Evolutionary conservation across 2,888 invertebrate genomes (phyloP), one percentile per base, ranked within the genome.

Genomic region (Hesperia comma): DNA sequence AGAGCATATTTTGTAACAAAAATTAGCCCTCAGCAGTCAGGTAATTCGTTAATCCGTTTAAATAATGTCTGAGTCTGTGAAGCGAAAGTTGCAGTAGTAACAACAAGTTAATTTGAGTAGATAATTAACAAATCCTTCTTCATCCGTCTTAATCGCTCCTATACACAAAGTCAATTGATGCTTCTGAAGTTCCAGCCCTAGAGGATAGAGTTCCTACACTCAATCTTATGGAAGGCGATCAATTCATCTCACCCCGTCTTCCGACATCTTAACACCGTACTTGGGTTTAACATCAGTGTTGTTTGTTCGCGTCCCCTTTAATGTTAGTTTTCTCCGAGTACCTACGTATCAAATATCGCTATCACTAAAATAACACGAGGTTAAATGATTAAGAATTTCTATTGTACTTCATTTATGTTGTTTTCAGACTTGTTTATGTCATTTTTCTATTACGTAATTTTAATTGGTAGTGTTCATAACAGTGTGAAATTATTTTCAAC

Each of bases 121-220:
- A 60, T 66, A 66, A 60, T 66, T 66, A 66, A 66, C 60, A 58
- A 60, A 66, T 66, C 58, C 54, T 66, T 66, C 66, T 60, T 53
- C 43, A 66, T 66, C 66, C 33, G 60, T 66, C 64, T 64, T 66
- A 60, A 66, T 64, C 41, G 49, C 43, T 21, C 64, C 33, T 63
- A 63, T 43, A 69, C 46, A 64, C 69, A 69, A 67, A 57, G 60
- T 19, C 54, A 58, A 61, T 63, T 55, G 53, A 56, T 32, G 61
- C 46, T 55, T 40, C 55, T 67, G 61, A 61, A 61, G 61, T 61
- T 67, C 55, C 60, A 46, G 46, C 51, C 77, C 79, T 80, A 68
- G 75, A 81, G 85, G 87, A 87, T 87, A 81, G 81, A 83, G 81
- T 86, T 86, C 78, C 82, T 77, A 74, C 82, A 74, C 77, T 79